Evolutionary conservation across 2,797 vertebrate genomes (phyloP), one percentile per base, ranked within the genome.

Genomic region (Hippopotamyrus pictus): DNA sequence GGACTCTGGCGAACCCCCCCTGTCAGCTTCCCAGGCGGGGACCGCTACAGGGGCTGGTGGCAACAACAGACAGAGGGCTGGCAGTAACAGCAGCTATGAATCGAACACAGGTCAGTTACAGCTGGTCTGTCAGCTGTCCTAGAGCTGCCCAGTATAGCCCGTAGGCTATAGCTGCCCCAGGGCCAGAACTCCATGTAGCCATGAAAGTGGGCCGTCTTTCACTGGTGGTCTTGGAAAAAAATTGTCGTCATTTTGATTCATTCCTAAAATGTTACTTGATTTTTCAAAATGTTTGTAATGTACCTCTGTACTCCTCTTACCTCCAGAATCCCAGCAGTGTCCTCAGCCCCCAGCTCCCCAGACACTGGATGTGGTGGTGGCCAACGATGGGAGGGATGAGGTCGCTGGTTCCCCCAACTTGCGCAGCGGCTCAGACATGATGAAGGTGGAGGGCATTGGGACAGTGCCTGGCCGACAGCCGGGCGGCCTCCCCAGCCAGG

Each of bases 11-110:
- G 97, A 95, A 87, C 93, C 94, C 29, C 94, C 95, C 1, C 89
- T 94, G 1, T 51, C 94, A 25, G 88, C 92, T 51, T 90, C 92
- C 65, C 94, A 92, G 88, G 6, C 89, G 90, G 3, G 94, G 89
- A 3, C 88, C 69, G 89, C 87, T 37, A 88, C 92, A 0, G 92
- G 90, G 91, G 90, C 92, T 69, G 92, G 69, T 89, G 92, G 92
- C 37, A 79, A 88, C 62, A 95, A 95, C n/a, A 92, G 94, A 73
- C 96, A 96, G 93, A 92, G 96, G 90, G 96, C 96, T 19, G 95
- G 94, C 93, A 96, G 96, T 95, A 97, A 96, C 93, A 96, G 97
- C 94, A 97, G 97, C 94, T 96, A 97, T 1, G 97, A 97, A 92
- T 96, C 96, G 37, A 94, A 93, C 90, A 93, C 96, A 90, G 97